Evolutionary conservation across 92 coral and sea anemone genomes (phyloP).

Genomic region (Isaurus tuberculatus): DNA sequence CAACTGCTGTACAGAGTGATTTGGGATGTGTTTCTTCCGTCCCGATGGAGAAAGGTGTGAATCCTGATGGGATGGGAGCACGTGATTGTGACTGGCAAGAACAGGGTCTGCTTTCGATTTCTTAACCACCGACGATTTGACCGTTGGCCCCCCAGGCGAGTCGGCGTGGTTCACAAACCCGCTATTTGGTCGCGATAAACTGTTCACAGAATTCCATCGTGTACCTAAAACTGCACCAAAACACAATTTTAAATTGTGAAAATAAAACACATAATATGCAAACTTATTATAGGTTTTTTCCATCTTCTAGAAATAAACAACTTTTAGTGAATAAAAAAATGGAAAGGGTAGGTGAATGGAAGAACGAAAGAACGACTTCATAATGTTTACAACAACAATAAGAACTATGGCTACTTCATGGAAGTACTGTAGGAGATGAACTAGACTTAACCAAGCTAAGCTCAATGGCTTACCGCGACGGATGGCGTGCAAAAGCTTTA

Average conservation of each 20-base stretch:
- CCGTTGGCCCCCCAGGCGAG: conserved; percentile 42
- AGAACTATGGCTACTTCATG: no score
- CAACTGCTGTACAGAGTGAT: conserved; percentile 65
- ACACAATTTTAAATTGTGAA: not conserved
- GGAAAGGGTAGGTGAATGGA: no score
- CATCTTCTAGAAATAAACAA: no score
- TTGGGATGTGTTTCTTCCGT: conserved; percentile 71
- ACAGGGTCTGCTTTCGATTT: conserved; percentile 70
- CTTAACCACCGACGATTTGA: conserved; percentile 52
- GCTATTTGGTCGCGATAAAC: conserved; percentile 59
- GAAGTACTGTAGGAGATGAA: no score
- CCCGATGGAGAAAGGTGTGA: conserved; percentile 70
- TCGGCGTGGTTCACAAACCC: conserved; percentile 71
- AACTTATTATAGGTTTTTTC: no score
- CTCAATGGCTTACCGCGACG: conserved; percentile 65
- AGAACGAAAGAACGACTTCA: no score
- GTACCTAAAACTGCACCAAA: conserved; percentile 10
- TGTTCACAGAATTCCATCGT: conserved; percentile 26
- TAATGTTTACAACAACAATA: no score
- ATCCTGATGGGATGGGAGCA: conserved; percentile 62
- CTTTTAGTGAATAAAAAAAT: no score
- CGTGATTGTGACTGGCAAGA: conserved; percentile 80
- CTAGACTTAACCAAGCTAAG: not conserved
- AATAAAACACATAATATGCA: no score
- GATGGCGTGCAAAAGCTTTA: conserved; percentile 85